Base-by-base conservation (phyloP, 1,140 invertebrate genomes). In the Drosophila navojoa region DNA sequence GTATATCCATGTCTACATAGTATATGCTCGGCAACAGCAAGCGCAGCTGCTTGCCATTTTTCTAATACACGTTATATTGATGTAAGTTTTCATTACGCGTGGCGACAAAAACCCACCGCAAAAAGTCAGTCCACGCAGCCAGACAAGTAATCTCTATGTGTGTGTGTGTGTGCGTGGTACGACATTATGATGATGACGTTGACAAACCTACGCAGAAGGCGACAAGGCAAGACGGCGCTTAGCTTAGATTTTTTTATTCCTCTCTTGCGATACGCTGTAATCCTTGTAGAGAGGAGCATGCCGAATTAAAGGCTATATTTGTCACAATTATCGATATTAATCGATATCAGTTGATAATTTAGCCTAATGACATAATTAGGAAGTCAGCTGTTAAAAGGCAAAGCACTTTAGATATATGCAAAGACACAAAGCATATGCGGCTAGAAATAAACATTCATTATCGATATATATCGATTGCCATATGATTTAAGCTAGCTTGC, bases 11-110 rank as follows among this genome's bases (percentile, higher is more conserved):
- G 13, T 27, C 13, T 40, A 13, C 38, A 15, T 32, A 11, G 15
- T 38, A 4, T 38, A 38, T 38, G 35, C 35, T 38, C 35, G 53
- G 50, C 50, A 29, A 29, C 44, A 49, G 27, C 53, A 52, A 64
- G 40, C 79, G 71, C 84, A 87, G 77, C 79, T 89, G 82, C 27
- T 75, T 13, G 70, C 35, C 63, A 79, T 89, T 76, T 84, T 74
- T 89, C 60, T 84, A 89, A 89, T 84, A 78, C 78, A 63, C 60
- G 78, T 76, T 67, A 77, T 75, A 70, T 63, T 70, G 74, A 89
- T 80, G 82, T 77, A 84, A 80, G 84, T 84, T 89, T 84, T 89
- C 79, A 84, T 89, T 80, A 84, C 67, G 79, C 70, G 67, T 49
- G 61, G 42, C 69, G 22, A 57, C 42, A 59, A 71, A 59, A 71